phyloP scores from a whole-genome alignment of 2,797 vertebrate species.

The Pantherophis vulpinus region DNA sequence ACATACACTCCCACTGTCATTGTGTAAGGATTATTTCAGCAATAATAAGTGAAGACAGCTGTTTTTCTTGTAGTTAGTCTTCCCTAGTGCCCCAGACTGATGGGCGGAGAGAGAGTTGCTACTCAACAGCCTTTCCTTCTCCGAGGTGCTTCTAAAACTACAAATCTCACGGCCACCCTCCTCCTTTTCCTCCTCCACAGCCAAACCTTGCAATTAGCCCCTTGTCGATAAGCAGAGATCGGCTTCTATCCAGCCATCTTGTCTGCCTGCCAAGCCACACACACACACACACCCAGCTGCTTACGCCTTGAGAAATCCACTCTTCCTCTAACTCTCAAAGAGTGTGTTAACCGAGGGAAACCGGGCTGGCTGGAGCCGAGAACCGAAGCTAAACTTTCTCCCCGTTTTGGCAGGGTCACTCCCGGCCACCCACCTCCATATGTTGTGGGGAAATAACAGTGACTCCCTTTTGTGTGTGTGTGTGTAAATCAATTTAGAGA shows the following conservation, averaged over 20 bases:
- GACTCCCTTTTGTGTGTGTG: background rate
- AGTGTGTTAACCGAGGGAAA: accelerated
- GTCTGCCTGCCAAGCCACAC: background rate
- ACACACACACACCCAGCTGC: background rate
- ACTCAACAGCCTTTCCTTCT: background rate
- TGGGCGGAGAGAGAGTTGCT: background rate
- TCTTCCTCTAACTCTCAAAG: background rate
- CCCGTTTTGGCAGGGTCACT: conserved; percentile 47
- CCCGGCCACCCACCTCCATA: conserved; percentile 54
- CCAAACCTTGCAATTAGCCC: background rate
- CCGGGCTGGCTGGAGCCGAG: conserved; percentile 10
- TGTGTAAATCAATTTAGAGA: conserved; percentile 45
- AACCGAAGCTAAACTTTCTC: conserved; percentile 31
- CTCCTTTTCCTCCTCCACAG: background rate
- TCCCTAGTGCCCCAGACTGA: background rate
- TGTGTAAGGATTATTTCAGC: background rate
- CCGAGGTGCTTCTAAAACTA: background rate
- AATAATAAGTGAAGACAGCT: background rate
- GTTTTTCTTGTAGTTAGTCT: background rate
- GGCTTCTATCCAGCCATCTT: background rate
- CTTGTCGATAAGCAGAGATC: background rate
- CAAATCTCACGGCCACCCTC: background rate
- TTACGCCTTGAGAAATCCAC: background rate
- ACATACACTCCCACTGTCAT: background rate
- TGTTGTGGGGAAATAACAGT: conserved; percentile 27